Conservation (phyloP, 2,888 invertebrate species). For the Melikaiella ostensackeni region DNA sequence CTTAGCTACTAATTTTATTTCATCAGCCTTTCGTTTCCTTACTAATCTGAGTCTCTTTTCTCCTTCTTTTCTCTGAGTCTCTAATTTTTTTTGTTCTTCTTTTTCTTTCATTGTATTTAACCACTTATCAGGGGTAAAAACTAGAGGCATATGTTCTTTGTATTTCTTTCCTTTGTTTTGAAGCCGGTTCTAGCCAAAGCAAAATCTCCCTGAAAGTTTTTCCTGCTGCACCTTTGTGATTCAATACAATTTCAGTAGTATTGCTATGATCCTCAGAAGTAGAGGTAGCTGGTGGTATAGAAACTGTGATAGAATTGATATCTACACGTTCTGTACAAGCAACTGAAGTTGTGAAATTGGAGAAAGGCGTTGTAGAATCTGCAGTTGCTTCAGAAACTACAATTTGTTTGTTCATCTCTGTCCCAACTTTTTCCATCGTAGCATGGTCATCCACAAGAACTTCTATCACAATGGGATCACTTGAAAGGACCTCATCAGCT, state of each 20-base stretch:
- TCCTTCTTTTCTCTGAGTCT: no score
- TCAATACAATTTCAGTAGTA: background rate
- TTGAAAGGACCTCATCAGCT: background rate
- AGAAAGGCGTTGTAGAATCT: background rate
- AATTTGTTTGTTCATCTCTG: background rate
- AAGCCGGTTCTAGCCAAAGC: background rate
- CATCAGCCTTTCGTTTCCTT: no score
- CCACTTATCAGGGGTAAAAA: conserved; percentile 42
- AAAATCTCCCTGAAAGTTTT: background rate
- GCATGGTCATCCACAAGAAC: background rate
- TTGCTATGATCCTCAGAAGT: background rate
- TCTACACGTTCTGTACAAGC: background rate
- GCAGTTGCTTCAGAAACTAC: background rate
- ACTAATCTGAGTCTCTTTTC: no score
- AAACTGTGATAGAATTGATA: background rate
- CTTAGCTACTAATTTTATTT: no score
- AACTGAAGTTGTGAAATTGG: background rate
- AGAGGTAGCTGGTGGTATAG: background rate
- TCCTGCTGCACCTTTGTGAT: background rate
- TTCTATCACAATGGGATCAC: background rate
- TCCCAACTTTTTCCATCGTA: background rate
- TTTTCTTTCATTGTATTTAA: background rate
- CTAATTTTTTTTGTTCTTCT: no score
- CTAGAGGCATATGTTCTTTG: background rate
- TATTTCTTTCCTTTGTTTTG: background rate